Evolutionary conservation across 1,140 invertebrate genomes (phyloP), one percentile per base, ranked within the genome.

Genomic region (Bombus fervidus): DNA sequence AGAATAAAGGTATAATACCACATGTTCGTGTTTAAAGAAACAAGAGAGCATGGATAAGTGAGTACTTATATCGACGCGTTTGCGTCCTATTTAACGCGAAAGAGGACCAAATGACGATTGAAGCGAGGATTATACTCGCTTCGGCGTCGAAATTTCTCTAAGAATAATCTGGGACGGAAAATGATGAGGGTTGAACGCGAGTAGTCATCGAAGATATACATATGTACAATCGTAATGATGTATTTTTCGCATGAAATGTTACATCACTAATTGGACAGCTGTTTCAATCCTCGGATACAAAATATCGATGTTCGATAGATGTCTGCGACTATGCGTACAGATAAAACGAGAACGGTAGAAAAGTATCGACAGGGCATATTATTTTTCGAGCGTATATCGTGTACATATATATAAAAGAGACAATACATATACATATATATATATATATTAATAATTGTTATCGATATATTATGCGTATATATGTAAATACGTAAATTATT

Each of bases 261-360:
- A 34, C 31, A 34, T 53, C 31, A 6, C 73, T 75, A 75, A 75
- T 75, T 75, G 73, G 73, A 57, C 73, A 53, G 73, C 22, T 53
- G 18, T 22, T 57, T 75, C 73, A 34, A 34, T 47, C 15, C 41
- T 2, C 39, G 6, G 28, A 28, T 31, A n/a, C 47, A 47, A 34
- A 53, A 53, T 57, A 75, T 75, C 47, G 73, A 75, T 57, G 43
- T 57, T 57, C 73, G 13, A 37, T 75, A 57, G 12, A 41, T 25
- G 31, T 73, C 15, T 31, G 13, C 25, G n/a, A 43, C 71, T 31
- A 31, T 43, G 6, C 41, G 39, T 39, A n/a, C 41, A 15, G 28
- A 41, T 22, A 5, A 41, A 72, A 71, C 47, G 31, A 57, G 34
- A 57, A 57, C 18, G 9, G 31, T 22, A 15, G 25, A 57, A 37